Evolutionary conservation across 2,113 vertebrate genomes (phyloP).

Genomic region (Peromyscus leucopus): DNA sequence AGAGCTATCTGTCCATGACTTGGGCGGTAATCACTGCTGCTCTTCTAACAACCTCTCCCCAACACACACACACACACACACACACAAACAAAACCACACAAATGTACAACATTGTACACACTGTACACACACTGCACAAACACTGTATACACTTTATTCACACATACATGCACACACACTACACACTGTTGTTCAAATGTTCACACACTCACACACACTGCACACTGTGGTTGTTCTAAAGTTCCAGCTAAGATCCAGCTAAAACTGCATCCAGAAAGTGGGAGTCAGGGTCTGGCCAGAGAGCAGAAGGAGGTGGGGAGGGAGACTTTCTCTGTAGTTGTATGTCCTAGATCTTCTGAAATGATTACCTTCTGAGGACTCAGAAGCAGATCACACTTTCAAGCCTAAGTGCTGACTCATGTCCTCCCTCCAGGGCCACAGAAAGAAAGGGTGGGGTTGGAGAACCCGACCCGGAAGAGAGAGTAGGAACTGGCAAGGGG

Average conservation of each 20-base stretch:
- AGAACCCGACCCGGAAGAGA: conserved; percentile 48
- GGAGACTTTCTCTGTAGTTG: conserved; percentile 68
- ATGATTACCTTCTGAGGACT: conserved; percentile 73
- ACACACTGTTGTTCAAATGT: background rate
- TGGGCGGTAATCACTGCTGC: background rate
- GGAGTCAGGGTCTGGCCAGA: conserved; percentile 66
- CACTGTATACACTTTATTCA: no score
- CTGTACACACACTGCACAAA: no score
- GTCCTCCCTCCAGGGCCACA: conserved; percentile 74
- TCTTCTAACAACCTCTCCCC: background rate
- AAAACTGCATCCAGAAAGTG: conserved; percentile 65
- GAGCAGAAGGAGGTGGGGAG: conserved; percentile 49
- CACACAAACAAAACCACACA: background rate
- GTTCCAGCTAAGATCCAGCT: conserved; percentile 68
- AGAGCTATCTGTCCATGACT: conserved; percentile 41
- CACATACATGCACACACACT: background rate
- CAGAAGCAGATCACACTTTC: conserved; percentile 78
- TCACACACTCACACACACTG: background rate
- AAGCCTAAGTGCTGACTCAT: conserved; percentile 77
- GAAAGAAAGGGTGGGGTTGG: conserved; percentile 79
- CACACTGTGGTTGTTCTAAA: conserved; percentile 6
- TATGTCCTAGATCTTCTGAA: conserved; percentile 79
- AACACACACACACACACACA: no score
- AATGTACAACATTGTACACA: no score
- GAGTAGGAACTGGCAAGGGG: background rate